A percentile compares a stretch with the other conserved stretches of the same genome.
phyloP scores from a whole-genome alignment of 2,113 vertebrate genomes.

The Sinocyclocheilus anshuiensis region DNA sequence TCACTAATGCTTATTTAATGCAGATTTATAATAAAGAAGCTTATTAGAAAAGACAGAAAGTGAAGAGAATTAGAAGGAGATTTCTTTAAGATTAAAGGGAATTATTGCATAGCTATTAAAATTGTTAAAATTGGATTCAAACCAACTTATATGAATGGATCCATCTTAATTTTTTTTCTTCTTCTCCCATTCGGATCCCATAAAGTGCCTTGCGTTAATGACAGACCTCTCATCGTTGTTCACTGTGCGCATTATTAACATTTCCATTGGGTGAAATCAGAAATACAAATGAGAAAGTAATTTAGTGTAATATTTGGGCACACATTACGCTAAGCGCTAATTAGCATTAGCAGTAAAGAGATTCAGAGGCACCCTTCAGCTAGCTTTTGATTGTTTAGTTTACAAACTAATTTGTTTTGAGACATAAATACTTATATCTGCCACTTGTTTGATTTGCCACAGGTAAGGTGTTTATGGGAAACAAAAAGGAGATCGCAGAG shows the following conservation, averaged over 20 bases:
- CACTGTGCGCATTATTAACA: too few relatives aligned
- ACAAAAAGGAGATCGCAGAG: slow-evolving; percentile 93
- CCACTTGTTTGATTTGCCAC: slow-evolving; percentile 50
- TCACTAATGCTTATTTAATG: neutral
- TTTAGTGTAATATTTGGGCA: neutral
- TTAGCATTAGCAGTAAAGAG: neutral
- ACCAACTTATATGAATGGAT: neutral
- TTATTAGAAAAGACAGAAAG: neutral
- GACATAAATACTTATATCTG: neutral
- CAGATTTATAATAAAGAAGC: neutral
- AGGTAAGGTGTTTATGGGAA: slow-evolving; percentile 91
- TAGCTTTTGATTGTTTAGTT: slow-evolving; percentile 35
- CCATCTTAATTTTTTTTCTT: neutral
- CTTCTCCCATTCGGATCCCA: neutral
- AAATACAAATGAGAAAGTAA: slow-evolving; percentile 26
- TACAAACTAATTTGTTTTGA: slow-evolving; percentile 30
- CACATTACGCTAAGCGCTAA: neutral
- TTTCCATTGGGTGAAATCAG: slow-evolving; percentile 33
- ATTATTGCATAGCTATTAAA: too few relatives aligned
- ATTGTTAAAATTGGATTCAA: neutral
- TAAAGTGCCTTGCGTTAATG: neutral
- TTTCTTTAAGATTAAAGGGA: too few relatives aligned
- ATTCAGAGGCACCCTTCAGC: neutral
- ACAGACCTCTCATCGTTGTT: neutral
- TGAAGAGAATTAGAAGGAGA: neutral